phyloP scores from a whole-genome alignment of 2,888 invertebrate species.

The Teleogryllus oceanicus region DNA sequence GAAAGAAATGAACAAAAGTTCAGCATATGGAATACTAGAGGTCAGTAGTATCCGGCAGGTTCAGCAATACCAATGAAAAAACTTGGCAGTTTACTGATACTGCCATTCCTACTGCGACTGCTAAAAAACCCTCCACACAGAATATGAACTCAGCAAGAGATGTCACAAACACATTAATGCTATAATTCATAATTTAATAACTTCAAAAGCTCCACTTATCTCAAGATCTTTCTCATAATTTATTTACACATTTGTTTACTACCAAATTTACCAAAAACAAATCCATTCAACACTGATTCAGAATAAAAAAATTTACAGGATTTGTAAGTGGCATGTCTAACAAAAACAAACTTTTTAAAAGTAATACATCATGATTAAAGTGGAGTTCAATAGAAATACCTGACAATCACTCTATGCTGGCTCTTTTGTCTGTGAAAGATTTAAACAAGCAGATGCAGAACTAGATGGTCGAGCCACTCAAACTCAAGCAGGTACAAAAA shows the following conservation, averaged over 20 bases:
- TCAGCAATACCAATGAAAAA: neutral
- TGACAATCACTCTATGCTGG: neutral
- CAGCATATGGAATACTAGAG: neutral
- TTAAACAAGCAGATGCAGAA: conserved; percentile 1
- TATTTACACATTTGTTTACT: neutral
- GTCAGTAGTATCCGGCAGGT: neutral
- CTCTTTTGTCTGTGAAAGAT: neutral
- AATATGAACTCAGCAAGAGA: neutral
- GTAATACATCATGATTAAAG: too few species aligned
- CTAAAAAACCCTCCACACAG: neutral
- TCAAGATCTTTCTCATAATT: neutral
- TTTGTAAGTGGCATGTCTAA: neutral
- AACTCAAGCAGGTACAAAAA: neutral
- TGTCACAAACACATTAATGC: neutral
- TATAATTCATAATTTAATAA: neutral
- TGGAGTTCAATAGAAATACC: too few species aligned
- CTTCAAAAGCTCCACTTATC: neutral
- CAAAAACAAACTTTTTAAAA: neutral
- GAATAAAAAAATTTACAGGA: neutral
- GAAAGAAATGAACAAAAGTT: neutral
- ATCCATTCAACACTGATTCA: neutral
- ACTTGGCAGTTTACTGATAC: neutral
- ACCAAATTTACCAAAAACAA: neutral
- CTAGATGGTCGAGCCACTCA: neutral
- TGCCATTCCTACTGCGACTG: neutral